Evolutionary conservation across 2,113 vertebrate species (phyloP), one percentile per base, ranked within the genome.

Genomic region (Nothoprocta pentlandii): DNA sequence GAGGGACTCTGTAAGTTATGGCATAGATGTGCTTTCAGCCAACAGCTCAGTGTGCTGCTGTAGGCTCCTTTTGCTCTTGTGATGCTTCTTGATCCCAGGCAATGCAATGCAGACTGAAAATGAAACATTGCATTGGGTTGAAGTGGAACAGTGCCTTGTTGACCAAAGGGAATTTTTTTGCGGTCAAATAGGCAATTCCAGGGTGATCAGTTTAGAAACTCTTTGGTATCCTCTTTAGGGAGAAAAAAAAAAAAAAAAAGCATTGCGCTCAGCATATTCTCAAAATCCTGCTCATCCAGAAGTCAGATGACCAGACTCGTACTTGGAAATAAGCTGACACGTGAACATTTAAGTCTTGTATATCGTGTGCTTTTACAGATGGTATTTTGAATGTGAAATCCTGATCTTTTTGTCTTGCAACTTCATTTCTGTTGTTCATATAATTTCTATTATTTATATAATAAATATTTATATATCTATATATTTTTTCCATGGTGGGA

Each of bases 351-450:
- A 76, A 58, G 42, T 79, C 22, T 17, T 44, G 14, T 23, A 23
- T 23, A 44, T 14, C 19, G 21, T 30, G 28, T 51, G n/a, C 3
- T 77, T 67, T 63, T 59, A 4, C 16, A 71, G 0, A 1, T 44
- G 14, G 16, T 9, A 81, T 58, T 84, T 86, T 58, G 26, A 91
- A 22, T 17, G 28, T 53, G 47, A 87, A 61, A 22, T 53, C 1
- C 7, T 20, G 19, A 1, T 32, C 47, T 46, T 13, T 88, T 73
- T 39, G 6, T 2, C 36, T 59, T 36, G 21, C 30, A 34, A 34
- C 81, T 81, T 61, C 34, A 21, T 78, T 92, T 75, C 8, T 64
- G 2, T 76, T 87, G 42, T 68, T 93, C 86, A 87, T 59, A 80
- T 39, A 39, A 39, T 39, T 39, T 39, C 36, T 39, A 39, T 39